A percentile compares a stretch with the other conserved stretches of the same genome.
These are phyloP conservation scores for Artemia sp. DNA, from an alignment of 2,888 invertebrate species.

Conservation along the genomic window DNA sequence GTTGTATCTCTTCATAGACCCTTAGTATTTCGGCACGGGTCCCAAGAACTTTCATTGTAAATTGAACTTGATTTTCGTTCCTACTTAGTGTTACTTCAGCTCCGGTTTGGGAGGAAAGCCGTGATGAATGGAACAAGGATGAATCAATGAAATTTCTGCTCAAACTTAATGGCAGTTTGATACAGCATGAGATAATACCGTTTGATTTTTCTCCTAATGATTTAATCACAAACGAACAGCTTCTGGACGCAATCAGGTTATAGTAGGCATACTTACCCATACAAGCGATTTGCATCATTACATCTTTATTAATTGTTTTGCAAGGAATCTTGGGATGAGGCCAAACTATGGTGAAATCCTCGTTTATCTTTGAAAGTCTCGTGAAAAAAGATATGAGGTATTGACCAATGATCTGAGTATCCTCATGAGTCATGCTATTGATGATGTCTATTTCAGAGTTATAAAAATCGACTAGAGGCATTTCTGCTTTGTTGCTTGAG, in stretches of 20 bases:
- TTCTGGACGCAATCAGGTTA: conserved; percentile 4
- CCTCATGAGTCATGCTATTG: neutral
- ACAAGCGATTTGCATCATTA: neutral
- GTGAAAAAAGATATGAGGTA: neutral
- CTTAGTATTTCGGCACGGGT: conserved; percentile 14
- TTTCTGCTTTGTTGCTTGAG: neutral
- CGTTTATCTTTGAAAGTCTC: neutral
- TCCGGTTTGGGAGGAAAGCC: neutral
- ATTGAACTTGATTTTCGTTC: neutral
- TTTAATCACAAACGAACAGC: neutral
- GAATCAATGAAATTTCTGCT: neutral
- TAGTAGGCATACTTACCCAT: neutral
- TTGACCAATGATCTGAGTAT: neutral
- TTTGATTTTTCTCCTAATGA: neutral
- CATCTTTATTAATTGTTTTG: neutral
- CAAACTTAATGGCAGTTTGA: conserved; percentile 4
- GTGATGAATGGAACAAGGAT: conserved; percentile 1
- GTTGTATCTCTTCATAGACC: conserved; percentile 15
- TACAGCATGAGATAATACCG: neutral
- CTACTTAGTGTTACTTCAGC: conserved; percentile 9
- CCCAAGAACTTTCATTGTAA: neutral
- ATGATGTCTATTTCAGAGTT: neutral
- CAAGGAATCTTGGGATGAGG: neutral
- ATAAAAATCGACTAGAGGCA: conserved; percentile 2
- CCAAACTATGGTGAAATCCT: neutral